Conservation (phyloP, 2,888 invertebrate genomes). For the Leistus spinibarbis region DNA sequence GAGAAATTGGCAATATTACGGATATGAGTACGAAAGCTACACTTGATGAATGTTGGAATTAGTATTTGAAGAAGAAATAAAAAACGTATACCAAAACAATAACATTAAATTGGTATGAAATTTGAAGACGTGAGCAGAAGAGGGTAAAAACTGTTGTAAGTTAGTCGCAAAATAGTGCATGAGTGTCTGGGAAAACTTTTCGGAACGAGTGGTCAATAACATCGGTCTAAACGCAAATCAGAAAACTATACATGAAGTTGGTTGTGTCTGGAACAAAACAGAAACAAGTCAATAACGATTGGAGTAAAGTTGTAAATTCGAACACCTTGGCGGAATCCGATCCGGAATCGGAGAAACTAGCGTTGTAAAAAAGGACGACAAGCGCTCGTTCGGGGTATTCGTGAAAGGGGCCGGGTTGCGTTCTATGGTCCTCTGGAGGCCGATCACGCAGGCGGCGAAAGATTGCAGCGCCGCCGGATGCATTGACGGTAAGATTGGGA, state of each 20-base stretch:
- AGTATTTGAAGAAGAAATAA: no score
- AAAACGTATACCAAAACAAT: no score
- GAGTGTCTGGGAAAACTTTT: not conserved
- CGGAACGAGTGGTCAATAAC: not conserved
- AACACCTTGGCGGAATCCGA: slow-evolving; percentile 5
- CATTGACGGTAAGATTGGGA: slow-evolving; percentile 52
- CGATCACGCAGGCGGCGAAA: slow-evolving; percentile 50
- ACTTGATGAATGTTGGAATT: no score
- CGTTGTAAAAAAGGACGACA: slow-evolving; percentile 32
- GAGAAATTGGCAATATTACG: no score
- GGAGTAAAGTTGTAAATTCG: slow-evolving; percentile 15
- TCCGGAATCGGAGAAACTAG: slow-evolving; percentile 12
- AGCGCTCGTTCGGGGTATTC: slow-evolving; percentile 28
- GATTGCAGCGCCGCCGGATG: slow-evolving; percentile 50
- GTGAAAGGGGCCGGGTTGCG: slow-evolving; percentile 12
- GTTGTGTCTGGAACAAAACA: not conserved
- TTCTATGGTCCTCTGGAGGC: slow-evolving; percentile 49
- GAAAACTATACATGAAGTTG: not conserved
- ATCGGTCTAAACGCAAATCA: not conserved
- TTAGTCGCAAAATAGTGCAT: not conserved
- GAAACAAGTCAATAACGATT: slow-evolving; percentile 28
- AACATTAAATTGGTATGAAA: not conserved
- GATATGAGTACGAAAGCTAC: no score
- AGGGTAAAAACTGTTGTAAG: not conserved
- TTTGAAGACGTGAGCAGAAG: not conserved